A percentile compares a stretch with the other conserved stretches of the same genome.
Conservation (phyloP, 92 coral and sea anemone species). For the Montipora capitata region DNA sequence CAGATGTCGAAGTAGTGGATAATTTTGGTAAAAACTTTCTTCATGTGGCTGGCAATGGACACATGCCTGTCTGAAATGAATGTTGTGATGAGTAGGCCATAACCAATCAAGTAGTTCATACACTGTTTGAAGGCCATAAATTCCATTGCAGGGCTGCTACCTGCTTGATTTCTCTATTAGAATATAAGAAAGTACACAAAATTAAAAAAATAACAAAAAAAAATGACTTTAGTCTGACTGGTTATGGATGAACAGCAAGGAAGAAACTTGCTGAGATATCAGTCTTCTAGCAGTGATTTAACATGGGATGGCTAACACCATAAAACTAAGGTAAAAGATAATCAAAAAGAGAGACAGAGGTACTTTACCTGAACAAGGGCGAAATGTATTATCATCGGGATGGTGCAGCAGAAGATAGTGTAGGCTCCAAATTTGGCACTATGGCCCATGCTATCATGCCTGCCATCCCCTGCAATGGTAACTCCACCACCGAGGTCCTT, state of each 20-base stretch:
- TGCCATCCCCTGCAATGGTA: slow-evolving; percentile 46
- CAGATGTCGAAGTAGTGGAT: slow-evolving; percentile 73
- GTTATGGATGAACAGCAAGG: neutral
- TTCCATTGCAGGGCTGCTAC: slow-evolving; percentile 81
- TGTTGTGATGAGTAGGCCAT: slow-evolving; percentile 55
- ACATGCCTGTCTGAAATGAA: slow-evolving; percentile 70
- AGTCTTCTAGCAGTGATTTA: neutral
- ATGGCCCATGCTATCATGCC: slow-evolving; percentile 62
- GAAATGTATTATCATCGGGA: slow-evolving; percentile 39
- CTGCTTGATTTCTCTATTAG: slow-evolving; percentile 63
- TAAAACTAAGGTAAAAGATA: neutral
- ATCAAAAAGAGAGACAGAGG: neutral
- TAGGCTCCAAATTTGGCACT: slow-evolving; percentile 53
- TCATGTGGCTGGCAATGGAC: slow-evolving; percentile 69
- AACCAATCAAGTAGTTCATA: slow-evolving; percentile 58
- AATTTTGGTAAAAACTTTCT: slow-evolving; percentile 33
- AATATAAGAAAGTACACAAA: neutral
- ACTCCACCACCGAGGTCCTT: slow-evolving; percentile 15
- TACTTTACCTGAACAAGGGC: slow-evolving; percentile 43
- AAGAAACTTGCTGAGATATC: neutral
- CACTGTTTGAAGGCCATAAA: slow-evolving; percentile 68
- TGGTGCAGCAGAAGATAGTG: slow-evolving; percentile 55
- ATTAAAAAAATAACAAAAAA: neutral
- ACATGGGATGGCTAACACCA: slow-evolving; percentile 1
- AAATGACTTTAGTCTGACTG: neutral